Evolutionary conservation across 2,888 invertebrate genomes (phyloP).

Genomic region (Xestia c-nigrum): DNA sequence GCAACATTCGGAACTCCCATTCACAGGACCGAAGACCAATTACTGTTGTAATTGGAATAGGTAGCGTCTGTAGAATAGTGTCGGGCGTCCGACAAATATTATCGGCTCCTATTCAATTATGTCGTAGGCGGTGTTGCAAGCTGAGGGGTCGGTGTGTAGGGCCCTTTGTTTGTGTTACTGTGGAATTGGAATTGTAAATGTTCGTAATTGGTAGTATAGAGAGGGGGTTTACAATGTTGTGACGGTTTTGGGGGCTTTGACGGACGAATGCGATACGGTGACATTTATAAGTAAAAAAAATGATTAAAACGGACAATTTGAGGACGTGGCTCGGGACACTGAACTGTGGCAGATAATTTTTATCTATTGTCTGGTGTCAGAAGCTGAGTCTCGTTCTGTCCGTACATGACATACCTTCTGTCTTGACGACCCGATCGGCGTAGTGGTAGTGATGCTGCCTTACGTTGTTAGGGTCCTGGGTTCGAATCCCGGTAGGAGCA

Average conservation of each 20-base stretch:
- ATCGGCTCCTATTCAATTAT: slow-evolving; percentile 56
- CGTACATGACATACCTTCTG: too few relatives aligned
- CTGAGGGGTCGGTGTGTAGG: neutral
- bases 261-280: neutral
- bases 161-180: slow-evolving; percentile 10
- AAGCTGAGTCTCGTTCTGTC: neutral
- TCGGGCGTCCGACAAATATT: slow-evolving; percentile 50
- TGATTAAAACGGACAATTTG: neutral
- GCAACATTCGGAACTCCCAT: slow-evolving; percentile 54
- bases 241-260: neutral
- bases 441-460: too few relatives aligned
- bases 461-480: too few relatives aligned
- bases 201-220: slow-evolving; percentile 10
- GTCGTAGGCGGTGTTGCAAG: slow-evolving; percentile 14
- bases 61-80: slow-evolving; percentile 46
- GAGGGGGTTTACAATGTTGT: neutral
- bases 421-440: too few relatives aligned
- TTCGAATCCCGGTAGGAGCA: too few relatives aligned
- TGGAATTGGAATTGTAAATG: slow-evolving; percentile 18
- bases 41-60: slow-evolving; percentile 62
- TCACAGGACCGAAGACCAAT: slow-evolving; percentile 59
- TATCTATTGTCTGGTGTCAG: too few relatives aligned
- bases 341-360: neutral
- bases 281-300: neutral
- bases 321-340: neutral